Conservation (phyloP, 2,888 invertebrate species). For the Andrena fulva region DNA sequence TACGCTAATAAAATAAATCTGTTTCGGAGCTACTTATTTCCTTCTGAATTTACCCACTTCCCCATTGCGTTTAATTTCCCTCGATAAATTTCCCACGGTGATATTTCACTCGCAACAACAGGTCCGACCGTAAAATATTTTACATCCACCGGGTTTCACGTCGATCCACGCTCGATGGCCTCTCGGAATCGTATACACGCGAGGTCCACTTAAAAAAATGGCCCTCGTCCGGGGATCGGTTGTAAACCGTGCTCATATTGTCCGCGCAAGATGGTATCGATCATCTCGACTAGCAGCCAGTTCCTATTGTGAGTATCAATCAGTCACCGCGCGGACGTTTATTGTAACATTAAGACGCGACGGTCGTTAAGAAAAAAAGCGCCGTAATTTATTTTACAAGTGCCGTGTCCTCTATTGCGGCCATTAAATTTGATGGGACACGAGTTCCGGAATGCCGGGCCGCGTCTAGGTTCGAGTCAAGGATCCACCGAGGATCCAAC, state of each 20-base stretch:
- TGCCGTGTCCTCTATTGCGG: slow-evolving; percentile 65
- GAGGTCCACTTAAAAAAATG: slow-evolving; percentile 50
- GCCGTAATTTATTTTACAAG: slow-evolving; percentile 71
- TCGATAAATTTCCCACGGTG: slow-evolving; percentile 9
- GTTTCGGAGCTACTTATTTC: neutral
- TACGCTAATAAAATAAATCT: neutral
- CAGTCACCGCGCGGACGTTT: slow-evolving; percentile 70
- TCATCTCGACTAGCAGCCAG: slow-evolving; percentile 64
- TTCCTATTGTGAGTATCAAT: slow-evolving; percentile 65
- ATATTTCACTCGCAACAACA: slow-evolving; percentile 1
- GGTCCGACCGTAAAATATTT: slow-evolving; percentile 27
- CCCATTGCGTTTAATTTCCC: slow-evolving; percentile 16
- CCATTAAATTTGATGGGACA: slow-evolving; percentile 69
- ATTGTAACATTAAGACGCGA: slow-evolving; percentile 63
- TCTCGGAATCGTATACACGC: neutral
- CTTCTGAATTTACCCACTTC: slow-evolving; percentile 2
- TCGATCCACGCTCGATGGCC: slow-evolving; percentile 24
- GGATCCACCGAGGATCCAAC: slow-evolving; percentile 13
- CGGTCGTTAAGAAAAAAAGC: slow-evolving; percentile 40
- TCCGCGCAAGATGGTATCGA: slow-evolving; percentile 67
- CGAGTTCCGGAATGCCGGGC: slow-evolving; percentile 50
- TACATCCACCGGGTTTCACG: slow-evolving; percentile 33
- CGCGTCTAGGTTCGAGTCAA: slow-evolving; percentile 35
- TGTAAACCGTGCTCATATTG: slow-evolving; percentile 62
- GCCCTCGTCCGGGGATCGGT: slow-evolving; percentile 35